Evolutionary conservation across 2,888 invertebrate species (phyloP).

Genomic region (Tenthredo amoena): DNA sequence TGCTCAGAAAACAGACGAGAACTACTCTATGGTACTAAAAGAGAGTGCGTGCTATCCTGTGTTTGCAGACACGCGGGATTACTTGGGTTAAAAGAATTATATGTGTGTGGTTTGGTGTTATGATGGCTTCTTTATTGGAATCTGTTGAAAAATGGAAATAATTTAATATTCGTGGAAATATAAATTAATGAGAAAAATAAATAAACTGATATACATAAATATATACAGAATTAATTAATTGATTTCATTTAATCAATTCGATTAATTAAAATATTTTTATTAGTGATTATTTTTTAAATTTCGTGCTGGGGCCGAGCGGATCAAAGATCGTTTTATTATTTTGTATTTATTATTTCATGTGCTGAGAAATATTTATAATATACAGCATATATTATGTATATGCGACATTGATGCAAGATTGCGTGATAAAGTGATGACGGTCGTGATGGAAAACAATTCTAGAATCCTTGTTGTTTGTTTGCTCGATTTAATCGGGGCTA

Average conservation of each 20-base stretch:
- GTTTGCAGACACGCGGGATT: conserved; percentile 23
- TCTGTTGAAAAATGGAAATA: neutral
- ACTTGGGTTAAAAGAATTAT: neutral
- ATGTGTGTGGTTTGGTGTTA: neutral
- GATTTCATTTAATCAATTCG: neutral
- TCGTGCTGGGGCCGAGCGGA: neutral
- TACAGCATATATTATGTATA: neutral
- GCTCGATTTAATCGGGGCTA: conserved; percentile 38
- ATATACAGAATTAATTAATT: neutral
- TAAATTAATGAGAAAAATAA: neutral
- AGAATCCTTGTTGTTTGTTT: conserved; percentile 38
- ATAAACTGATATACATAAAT: neutral
- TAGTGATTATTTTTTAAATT: neutral
- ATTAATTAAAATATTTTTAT: neutral
- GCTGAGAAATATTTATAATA: neutral
- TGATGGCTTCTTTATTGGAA: neutral
- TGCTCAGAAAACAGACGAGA: conserved; percentile 21
- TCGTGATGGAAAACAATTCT: conserved; percentile 24
- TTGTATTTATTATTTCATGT: neutral
- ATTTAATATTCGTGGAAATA: neutral
- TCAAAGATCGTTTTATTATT: conserved; percentile 3
- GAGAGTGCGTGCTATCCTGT: conserved; percentile 36
- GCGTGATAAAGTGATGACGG: neutral
- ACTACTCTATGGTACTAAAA: neutral
- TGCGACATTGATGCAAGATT: neutral